phyloP scores from a whole-genome alignment of 2,113 vertebrate species.

The Istiophorus platypterus region DNA sequence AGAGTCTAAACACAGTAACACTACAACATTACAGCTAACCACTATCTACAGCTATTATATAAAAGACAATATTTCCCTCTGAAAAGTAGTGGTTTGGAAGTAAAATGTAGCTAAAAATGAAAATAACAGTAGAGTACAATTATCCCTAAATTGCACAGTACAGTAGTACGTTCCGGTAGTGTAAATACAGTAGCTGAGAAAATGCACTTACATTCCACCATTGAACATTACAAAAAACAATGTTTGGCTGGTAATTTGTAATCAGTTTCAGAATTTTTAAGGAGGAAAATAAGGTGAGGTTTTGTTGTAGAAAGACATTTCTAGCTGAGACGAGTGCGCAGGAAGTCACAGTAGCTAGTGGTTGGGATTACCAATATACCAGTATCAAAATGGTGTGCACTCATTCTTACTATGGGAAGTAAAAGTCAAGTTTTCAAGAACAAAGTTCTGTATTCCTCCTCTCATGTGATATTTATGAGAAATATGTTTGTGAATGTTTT shows the following conservation, averaged over 20 bases:
- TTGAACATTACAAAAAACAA: not conserved
- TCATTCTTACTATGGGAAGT: constrained; percentile 44
- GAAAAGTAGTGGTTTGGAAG: too few relatives aligned
- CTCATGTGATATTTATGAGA: constrained; percentile 42
- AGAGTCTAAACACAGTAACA: not conserved
- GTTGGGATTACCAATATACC: not conserved
- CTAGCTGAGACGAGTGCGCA: not conserved
- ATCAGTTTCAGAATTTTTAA: not conserved
- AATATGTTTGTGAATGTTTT: not conserved
- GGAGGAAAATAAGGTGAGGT: not conserved
- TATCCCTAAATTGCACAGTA: too few relatives aligned
- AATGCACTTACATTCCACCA: too few relatives aligned
- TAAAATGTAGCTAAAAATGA: too few relatives aligned
- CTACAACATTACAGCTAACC: too few relatives aligned
- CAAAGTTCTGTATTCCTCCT: constrained; percentile 38
- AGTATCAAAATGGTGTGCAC: not conserved
- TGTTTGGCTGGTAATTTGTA: not conserved
- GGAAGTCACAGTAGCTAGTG: not conserved
- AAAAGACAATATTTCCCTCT: too few relatives aligned
- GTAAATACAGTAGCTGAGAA: too few relatives aligned
- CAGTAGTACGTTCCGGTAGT: too few relatives aligned
- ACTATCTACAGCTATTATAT: too few relatives aligned
- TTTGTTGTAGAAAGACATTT: not conserved
- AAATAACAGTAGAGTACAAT: too few relatives aligned
- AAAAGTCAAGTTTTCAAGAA: constrained; percentile 49